Conservation (phyloP, 2,113 vertebrate genomes). For the Neogobius melanostomus region DNA sequence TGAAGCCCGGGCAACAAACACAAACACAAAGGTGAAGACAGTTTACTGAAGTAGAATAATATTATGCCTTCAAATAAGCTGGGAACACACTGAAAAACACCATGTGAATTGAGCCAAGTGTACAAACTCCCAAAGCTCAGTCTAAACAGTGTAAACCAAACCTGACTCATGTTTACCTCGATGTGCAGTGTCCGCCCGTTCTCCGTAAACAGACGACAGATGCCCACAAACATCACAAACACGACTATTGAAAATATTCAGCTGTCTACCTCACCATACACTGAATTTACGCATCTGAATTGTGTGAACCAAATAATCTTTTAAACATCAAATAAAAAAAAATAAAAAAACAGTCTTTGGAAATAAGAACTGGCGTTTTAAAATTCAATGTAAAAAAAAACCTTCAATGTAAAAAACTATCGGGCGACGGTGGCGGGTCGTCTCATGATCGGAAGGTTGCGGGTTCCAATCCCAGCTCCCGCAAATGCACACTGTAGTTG, state of each 20-base stretch:
- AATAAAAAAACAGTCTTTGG: too few species aligned
- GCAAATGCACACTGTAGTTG: too few species aligned
- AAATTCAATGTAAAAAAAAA: too few species aligned
- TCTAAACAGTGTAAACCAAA: constrained; percentile 4
- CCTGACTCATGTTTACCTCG: background rate
- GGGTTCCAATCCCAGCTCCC: too few species aligned
- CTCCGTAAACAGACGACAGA: constrained; percentile 3
- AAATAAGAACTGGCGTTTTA: too few species aligned
- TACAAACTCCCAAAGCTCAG: background rate
- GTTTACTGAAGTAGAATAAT: background rate
- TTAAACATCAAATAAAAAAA: too few species aligned
- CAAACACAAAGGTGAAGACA: background rate
- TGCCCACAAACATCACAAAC: background rate
- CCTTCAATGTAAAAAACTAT: too few species aligned
- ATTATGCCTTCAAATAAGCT: background rate
- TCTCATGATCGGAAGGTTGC: too few species aligned
- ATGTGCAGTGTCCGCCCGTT: background rate
- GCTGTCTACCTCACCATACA: too few species aligned
- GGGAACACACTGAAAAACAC: background rate
- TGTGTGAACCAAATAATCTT: too few species aligned
- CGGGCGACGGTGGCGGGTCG: too few species aligned
- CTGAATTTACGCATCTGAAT: too few species aligned
- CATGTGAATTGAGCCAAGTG: background rate
- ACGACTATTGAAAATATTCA: background rate
- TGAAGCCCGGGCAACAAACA: background rate